Conservation (phyloP, 2,113 vertebrate species). For the Saccopteryx bilineata region DNA sequence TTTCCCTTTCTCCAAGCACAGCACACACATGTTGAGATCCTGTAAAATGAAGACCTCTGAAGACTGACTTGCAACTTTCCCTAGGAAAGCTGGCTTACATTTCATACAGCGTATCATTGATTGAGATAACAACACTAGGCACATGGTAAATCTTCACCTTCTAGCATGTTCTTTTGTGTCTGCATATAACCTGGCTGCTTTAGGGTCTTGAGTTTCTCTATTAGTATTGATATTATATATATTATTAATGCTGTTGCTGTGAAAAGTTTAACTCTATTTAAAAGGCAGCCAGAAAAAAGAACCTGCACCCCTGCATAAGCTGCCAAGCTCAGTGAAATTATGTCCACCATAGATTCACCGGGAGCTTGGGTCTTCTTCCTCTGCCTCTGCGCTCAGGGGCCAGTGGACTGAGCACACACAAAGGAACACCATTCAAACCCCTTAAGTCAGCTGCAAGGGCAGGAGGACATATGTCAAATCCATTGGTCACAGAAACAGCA, state of each 20-base stretch:
- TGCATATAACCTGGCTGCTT: neutral
- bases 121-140: neutral
- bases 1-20: neutral
- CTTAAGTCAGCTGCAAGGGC: neutral
- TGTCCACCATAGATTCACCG: neutral
- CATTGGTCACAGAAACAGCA: neutral
- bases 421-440: neutral
- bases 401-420: neutral
- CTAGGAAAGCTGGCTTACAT: neutral
- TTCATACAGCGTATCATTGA: neutral
- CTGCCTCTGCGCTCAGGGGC: neutral
- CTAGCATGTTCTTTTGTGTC: constrained; percentile 46
- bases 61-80: neutral
- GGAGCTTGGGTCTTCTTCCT: neutral
- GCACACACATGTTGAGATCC: neutral
- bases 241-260: constrained; percentile 36
- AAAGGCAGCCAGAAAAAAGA: neutral
- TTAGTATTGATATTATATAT: neutral
- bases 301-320: neutral
- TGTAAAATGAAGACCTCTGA: constrained; percentile 25
- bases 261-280: neutral
- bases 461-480: neutral
- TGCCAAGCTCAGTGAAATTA: neutral
- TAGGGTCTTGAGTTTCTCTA: constrained; percentile 20
- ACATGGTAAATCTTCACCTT: constrained; percentile 14